These are phyloP conservation scores for Stegostoma tigrinum DNA, from an alignment of 2,113 vertebrate species.

Conservation along the genomic window DNA sequence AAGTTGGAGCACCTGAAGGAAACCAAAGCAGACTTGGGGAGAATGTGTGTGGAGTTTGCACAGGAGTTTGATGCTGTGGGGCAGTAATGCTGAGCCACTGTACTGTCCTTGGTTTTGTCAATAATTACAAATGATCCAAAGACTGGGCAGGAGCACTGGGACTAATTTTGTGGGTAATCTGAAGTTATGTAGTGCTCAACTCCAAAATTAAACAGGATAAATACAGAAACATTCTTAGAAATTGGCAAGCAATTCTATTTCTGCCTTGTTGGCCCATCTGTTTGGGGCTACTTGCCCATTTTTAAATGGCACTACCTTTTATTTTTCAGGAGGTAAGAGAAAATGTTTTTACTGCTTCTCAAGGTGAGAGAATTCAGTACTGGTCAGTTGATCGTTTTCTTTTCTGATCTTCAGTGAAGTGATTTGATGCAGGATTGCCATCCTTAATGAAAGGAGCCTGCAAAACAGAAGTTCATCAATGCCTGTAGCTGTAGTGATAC, in stretches of 20 bases:
- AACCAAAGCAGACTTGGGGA: too few relatives aligned
- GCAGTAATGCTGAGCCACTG: too few relatives aligned
- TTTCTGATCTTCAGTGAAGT: background rate
- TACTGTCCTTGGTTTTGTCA: background rate
- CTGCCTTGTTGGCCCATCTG: background rate
- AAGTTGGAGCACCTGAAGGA: too few relatives aligned
- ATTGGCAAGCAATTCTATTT: background rate
- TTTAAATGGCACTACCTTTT: background rate
- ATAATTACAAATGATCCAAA: background rate
- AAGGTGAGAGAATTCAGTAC: background rate
- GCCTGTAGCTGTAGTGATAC: background rate
- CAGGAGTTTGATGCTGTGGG: too few relatives aligned
- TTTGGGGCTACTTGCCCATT: background rate
- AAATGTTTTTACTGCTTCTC: background rate
- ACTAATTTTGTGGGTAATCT: background rate
- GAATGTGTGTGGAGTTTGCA: too few relatives aligned
- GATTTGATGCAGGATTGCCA: background rate
- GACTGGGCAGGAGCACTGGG: background rate
- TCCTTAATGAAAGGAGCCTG: background rate
- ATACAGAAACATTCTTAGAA: background rate
- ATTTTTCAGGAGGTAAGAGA: background rate
- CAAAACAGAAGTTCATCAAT: background rate
- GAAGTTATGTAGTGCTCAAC: background rate
- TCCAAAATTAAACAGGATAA: background rate
- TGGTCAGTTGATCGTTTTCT: background rate